Percentiles rank a stretch among this genome's conserved stretches.
These are phyloP conservation scores for Leptodactylus fallax DNA, from an alignment of 2,797 vertebrate genomes.

Conservation along the genomic window DNA sequence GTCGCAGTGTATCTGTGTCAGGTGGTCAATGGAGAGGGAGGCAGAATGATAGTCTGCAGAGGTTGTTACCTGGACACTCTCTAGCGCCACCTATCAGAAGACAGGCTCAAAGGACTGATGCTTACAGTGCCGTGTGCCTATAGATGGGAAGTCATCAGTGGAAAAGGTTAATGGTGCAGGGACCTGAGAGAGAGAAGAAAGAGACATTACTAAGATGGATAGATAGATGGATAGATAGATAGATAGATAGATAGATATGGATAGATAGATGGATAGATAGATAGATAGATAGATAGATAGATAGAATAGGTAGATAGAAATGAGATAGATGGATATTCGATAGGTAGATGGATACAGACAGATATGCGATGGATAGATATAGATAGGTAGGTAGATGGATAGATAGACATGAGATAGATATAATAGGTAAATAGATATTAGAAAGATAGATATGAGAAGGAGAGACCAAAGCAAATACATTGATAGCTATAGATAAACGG, in stretches of 20 bases:
- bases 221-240: conserved; percentile 15
- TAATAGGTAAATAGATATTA: neutral
- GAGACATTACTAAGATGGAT: neutral
- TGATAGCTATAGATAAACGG: no score
- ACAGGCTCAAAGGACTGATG: neutral
- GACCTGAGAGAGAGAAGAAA: neutral
- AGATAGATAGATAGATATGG: no score
- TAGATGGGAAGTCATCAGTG: neutral
- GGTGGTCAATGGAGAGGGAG: conserved; percentile 29
- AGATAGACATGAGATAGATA: conserved; percentile 5
- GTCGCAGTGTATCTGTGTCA: conserved; percentile 43
- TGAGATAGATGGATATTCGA: neutral
- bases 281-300: neutral
- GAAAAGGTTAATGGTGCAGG: neutral
- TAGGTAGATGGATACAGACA: conserved; percentile 19
- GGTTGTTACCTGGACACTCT: conserved; percentile 25
- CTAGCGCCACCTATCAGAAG: conserved; percentile 29
- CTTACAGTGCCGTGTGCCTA: neutral
- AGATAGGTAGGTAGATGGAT: conserved; percentile 10
- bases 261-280: neutral
- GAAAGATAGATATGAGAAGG: neutral
- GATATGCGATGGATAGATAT: neutral
- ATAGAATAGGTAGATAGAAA: no score
- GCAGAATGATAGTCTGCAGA: neutral
- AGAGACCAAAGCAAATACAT: no score